These are phyloP conservation scores for Semaprochilodus insignis DNA, from an alignment of 2,797 vertebrate genomes.

Conservation along the genomic window DNA sequence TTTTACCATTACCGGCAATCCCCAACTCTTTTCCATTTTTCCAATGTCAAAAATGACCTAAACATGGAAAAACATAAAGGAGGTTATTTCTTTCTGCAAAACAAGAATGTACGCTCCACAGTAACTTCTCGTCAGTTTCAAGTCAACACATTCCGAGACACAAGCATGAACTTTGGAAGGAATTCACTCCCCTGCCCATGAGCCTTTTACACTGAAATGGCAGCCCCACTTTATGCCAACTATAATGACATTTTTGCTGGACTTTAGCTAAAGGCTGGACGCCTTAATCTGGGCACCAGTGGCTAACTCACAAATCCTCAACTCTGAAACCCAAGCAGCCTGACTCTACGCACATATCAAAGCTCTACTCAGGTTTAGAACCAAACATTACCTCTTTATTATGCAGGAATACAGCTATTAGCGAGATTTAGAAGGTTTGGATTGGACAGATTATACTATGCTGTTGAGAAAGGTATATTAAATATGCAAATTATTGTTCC, in stretches of 20 bases:
- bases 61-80: too few species aligned
- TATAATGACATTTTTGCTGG: slow-evolving; percentile 42
- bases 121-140: too few species aligned
- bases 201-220: slow-evolving; percentile 39
- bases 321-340: slow-evolving; percentile 16
- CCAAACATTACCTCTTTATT: neutral
- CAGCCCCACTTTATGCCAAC: slow-evolving; percentile 28
- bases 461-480: too few species aligned
- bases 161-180: slow-evolving; percentile 15
- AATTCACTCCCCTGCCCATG: slow-evolving; percentile 13
- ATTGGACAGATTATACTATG: neutral
- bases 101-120: too few species aligned
- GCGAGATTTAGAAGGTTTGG: neutral
- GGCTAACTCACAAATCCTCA: slow-evolving; percentile 33
- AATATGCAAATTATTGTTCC: too few species aligned
- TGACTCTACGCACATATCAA: slow-evolving; percentile 12
- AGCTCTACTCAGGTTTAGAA: neutral
- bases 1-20: too few species aligned
- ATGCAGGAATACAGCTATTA: too few species aligned
- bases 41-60: too few species aligned
- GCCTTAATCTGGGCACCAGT: slow-evolving; percentile 32
- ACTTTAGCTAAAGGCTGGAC: slow-evolving; percentile 25
- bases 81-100: too few species aligned
- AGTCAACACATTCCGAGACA: slow-evolving; percentile 12
- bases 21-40: too few species aligned